Base-by-base conservation (phyloP, 2,888 invertebrate genomes). In the Marasmarcha lunaedactyla region DNA sequence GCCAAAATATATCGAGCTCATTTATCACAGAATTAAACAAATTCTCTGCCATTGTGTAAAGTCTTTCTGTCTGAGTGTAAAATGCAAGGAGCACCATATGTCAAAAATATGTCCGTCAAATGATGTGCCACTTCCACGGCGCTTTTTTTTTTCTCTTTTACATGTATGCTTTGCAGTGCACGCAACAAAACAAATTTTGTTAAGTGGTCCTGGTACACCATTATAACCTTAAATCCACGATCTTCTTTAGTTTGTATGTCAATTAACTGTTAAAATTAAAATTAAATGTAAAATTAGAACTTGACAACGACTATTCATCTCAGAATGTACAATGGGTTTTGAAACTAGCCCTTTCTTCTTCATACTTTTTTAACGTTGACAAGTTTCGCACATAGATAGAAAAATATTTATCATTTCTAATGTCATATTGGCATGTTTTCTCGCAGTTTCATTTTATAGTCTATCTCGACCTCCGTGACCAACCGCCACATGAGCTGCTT, bases 151-250 rank as follows among this genome's bases (percentile, higher is more conserved):
- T 54, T 45, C n/a, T n/a, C n/a, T n/a, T n/a, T n/a, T n/a, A n/a
- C n/a, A n/a, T n/a, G n/a, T n/a, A n/a, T n/a, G n/a, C n/a, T n/a
- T n/a, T n/a, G n/a, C n/a, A 71, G 44, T 4, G 69, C 40, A 37
- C 63, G 46, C 2, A 71, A 47, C 9, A 52, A 37, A n/a, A 69
- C 53, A 52, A 70, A 71, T 55, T 71, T 65, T n/a, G 68, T 71
- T 1, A 57, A 38, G 44, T 65, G 60, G 39, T 68, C 66, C 48
- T 69, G 66, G 39, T 67, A 65, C 2, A 60, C 55, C 39, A 69
- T 41, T 20, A 71, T 61, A 44, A 65, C 70, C 41, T 61, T 65
- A 61, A n/a, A 15, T 54, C 41, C 12, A 46, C 46, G 51, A 20
- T 70, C 63, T 36, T 50, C 36, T 38, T 58, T 50, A 6, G 55